Evolutionary conservation across 2,888 invertebrate genomes (phyloP).

Genomic region (Prenolepis imparis): DNA sequence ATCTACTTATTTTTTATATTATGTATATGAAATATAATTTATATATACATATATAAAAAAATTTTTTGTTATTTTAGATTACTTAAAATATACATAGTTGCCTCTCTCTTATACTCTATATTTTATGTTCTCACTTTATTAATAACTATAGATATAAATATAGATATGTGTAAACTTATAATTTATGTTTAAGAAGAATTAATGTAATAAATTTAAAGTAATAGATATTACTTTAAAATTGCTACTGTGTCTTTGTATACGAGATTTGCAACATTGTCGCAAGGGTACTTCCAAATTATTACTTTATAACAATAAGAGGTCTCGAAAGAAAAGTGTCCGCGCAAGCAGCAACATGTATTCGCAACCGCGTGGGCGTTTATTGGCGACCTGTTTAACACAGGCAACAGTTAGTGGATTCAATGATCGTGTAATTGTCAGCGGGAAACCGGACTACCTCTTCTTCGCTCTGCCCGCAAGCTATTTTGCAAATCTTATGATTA

Average conservation of each 20-base stretch:
- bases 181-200: background rate
- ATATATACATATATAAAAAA: background rate
- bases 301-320: constrained; percentile 48
- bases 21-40: background rate
- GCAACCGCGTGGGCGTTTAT: constrained; percentile 75
- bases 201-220: background rate
- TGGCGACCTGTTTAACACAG: constrained; percentile 74
- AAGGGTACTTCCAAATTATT: constrained; percentile 44
- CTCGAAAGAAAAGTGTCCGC: constrained; percentile 41
- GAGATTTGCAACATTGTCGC: background rate
- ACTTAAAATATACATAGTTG: too few species aligned
- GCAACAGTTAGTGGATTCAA: constrained; percentile 74
- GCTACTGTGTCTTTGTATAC: background rate
- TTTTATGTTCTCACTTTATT: background rate
- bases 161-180: background rate
- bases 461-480: constrained; percentile 49
- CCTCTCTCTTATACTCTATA: background rate
- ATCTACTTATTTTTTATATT: constrained; percentile 8
- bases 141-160: background rate
- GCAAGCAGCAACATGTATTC: constrained; percentile 54
- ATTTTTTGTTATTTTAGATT: too few species aligned
- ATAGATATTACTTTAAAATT: constrained; percentile 18
- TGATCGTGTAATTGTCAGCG: constrained; percentile 76
- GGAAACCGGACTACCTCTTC: constrained; percentile 67
- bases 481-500: constrained; percentile 48